Evolutionary conservation across 2,888 invertebrate species (phyloP).

Genomic region (Formica aserva): DNA sequence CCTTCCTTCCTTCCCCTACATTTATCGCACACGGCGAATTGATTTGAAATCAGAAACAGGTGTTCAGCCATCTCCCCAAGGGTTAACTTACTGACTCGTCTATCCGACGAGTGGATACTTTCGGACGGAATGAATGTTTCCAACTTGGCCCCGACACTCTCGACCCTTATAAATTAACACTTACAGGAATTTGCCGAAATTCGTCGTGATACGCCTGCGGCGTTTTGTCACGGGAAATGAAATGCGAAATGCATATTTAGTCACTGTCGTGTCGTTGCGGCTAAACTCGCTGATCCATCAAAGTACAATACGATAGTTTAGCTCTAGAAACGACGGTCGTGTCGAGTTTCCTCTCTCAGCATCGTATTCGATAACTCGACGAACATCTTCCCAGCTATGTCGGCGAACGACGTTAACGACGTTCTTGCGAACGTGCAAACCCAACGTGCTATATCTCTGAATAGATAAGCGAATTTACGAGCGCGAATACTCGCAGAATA

Average conservation of each 20-base stretch:
- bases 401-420: not conserved
- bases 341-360: not conserved
- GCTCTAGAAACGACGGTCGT: not conserved
- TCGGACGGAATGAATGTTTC: not conserved
- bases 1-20: not conserved
- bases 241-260: not conserved
- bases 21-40: not conserved
- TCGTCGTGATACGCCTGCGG: not conserved
- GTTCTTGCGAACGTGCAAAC: not conserved
- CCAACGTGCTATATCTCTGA: not conserved
- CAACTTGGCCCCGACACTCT: not conserved
- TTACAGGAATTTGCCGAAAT: not conserved
- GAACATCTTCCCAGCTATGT: slow-evolving; percentile 8
- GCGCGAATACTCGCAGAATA: not conserved
- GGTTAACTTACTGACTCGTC: slow-evolving; percentile 5
- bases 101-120: slow-evolving; percentile 1
- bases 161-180: slow-evolving; percentile 36
- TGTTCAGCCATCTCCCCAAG: not conserved
- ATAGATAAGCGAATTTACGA: not conserved
- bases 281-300: slow-evolving; percentile 36
- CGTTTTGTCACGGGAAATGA: slow-evolving; percentile 2
- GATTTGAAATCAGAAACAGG: slow-evolving; percentile 24
- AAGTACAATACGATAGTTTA: not conserved
- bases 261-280: slow-evolving; percentile 12
- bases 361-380: not conserved